Percentiles rank a stretch among this genome's conserved stretches.
phyloP scores from a whole-genome alignment of 2,113 vertebrate genomes.

The Ptychochromis oligacanthus region DNA sequence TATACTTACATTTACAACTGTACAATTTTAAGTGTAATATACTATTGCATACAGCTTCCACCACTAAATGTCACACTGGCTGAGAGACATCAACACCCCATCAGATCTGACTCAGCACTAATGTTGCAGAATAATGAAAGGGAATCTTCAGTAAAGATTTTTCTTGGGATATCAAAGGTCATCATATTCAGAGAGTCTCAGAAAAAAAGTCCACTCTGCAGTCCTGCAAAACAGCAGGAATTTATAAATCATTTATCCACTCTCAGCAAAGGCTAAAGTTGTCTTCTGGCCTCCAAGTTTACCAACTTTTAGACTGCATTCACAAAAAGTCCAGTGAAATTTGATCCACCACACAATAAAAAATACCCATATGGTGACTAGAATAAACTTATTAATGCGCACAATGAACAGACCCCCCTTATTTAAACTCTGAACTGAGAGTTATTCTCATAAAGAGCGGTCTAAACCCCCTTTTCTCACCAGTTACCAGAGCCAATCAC shows the following conservation, averaged over 20 bases:
- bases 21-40: background rate
- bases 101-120: constrained; percentile 34
- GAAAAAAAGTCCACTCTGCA: background rate
- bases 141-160: constrained; percentile 9
- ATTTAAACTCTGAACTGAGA: background rate
- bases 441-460: background rate
- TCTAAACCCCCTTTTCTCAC: constrained; percentile 76
- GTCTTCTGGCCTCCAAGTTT: background rate
- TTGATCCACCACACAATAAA: background rate
- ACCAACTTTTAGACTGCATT: background rate
- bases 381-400: background rate
- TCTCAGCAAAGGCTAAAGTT: background rate
- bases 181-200: background rate
- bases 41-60: background rate
- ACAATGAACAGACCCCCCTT: background rate
- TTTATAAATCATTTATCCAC: constrained; percentile 25
- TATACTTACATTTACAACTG: background rate
- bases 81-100: constrained; percentile 27
- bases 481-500: constrained; percentile 96
- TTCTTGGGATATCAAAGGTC: constrained; percentile 1
- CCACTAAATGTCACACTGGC: constrained; percentile 53
- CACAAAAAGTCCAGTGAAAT: background rate
- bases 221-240: background rate
- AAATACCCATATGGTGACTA: background rate
- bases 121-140: constrained; percentile 3